Percentiles rank a stretch among this genome's conserved stretches.
phyloP scores from a whole-genome alignment of 2,888 invertebrate species.

The Julus scanicus region DNA sequence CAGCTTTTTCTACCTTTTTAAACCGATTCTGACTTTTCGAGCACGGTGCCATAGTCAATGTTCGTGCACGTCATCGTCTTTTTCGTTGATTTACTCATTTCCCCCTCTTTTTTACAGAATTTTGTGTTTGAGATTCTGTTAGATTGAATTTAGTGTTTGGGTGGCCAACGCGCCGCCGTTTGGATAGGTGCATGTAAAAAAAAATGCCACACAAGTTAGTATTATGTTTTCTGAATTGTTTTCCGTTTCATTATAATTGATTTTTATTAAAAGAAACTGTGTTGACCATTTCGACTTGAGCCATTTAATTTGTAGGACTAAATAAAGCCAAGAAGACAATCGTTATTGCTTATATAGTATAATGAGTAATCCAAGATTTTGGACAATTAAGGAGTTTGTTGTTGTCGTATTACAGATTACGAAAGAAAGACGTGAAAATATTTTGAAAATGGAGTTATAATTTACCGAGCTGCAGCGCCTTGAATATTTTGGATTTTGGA shows the following conservation, averaged over 20 bases:
- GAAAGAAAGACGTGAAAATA: too few species aligned
- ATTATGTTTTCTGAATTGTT: neutral
- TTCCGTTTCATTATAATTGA: neutral
- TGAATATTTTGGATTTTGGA: too few species aligned
- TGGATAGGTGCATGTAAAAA: neutral
- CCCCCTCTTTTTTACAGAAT: neutral
- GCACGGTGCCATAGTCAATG: too few species aligned
- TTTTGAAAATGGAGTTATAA: too few species aligned
- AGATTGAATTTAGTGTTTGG: neutral
- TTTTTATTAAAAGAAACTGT: constrained; percentile 38
- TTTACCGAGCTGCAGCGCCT: too few species aligned
- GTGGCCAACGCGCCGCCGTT: constrained; percentile 11
- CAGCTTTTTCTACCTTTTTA: constrained; percentile 42
- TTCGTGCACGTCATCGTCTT: neutral
- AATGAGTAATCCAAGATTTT: too few species aligned
- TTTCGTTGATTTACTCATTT: neutral
- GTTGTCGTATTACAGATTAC: too few species aligned
- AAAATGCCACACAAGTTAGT: constrained; percentile 8
- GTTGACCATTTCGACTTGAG: too few species aligned
- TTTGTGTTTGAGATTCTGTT: constrained; percentile 11
- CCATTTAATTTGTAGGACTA: too few species aligned
- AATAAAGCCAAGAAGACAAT: too few species aligned
- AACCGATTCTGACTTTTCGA: neutral
- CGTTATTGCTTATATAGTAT: too few species aligned
- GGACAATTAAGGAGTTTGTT: too few species aligned